These are phyloP conservation scores for Patella ulyssiponensis DNA, from an alignment of 2,888 invertebrate genomes.

Conservation along the genomic window DNA sequence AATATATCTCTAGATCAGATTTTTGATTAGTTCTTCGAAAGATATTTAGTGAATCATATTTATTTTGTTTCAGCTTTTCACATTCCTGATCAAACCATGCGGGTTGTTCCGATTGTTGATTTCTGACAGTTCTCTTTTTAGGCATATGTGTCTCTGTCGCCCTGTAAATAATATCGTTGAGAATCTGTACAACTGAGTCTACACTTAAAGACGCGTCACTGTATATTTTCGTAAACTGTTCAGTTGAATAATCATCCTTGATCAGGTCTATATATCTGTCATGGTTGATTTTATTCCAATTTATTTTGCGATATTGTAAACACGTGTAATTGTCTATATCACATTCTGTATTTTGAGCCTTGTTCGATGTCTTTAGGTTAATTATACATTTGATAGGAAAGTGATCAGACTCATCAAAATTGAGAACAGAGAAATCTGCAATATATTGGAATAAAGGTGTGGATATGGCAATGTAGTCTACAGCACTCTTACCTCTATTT, in stretches of 20 bases:
- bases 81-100: background rate
- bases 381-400: background rate
- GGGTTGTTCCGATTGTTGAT: background rate
- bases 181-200: background rate
- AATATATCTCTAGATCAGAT: background rate
- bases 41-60: background rate
- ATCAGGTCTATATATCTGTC: background rate
- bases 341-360: background rate
- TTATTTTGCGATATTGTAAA: background rate
- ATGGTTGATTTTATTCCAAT: background rate
- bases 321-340: background rate
- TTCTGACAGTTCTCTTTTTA: background rate
- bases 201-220: background rate
- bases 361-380: background rate
- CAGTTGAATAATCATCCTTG: background rate
- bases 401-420: background rate
- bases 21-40: background rate
- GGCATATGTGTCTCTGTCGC: background rate
- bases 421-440: background rate
- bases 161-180: background rate
- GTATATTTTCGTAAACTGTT: background rate
- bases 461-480: background rate
- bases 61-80: background rate
- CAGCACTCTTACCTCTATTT: slow-evolving; percentile 4
- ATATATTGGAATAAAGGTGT: background rate